Evolutionary conservation across 2,888 invertebrate species (phyloP).

Genomic region (Craniophora ligustri): DNA sequence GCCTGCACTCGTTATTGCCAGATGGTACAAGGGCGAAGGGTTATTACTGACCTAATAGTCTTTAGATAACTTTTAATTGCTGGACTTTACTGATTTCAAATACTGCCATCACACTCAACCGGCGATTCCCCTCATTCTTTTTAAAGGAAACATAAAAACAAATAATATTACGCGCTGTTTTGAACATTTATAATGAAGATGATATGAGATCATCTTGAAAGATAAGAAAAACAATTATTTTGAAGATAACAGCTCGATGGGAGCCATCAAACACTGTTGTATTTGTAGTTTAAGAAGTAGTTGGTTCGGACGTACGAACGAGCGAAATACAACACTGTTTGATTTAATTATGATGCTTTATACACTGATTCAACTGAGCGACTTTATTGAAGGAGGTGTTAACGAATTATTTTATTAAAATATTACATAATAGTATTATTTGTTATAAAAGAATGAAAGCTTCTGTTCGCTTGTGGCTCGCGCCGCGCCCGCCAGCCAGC

Average conservation of each 20-base stretch:
- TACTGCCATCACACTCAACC: background rate
- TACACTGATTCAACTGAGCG: no score
- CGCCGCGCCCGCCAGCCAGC: constrained; percentile 20
- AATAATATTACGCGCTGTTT: background rate
- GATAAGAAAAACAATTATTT: background rate
- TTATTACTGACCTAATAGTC: constrained; percentile 22
- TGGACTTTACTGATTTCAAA: constrained; percentile 12
- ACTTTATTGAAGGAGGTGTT: no score
- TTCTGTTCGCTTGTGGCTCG: constrained; percentile 27
- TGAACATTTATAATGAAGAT: background rate
- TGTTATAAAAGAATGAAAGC: background rate
- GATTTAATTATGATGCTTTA: background rate
- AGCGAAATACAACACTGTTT: background rate
- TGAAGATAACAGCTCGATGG: constrained; percentile 26
- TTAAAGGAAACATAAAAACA: background rate
- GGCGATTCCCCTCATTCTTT: no score
- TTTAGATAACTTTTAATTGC: constrained; percentile 25
- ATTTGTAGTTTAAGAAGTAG: constrained; percentile 1
- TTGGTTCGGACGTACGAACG: background rate
- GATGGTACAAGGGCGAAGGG: constrained; percentile 50
- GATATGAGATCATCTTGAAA: no score
- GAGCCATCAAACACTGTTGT: constrained; percentile 1
- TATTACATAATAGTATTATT: no score
- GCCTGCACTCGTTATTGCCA: constrained; percentile 56
- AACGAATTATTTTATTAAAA: no score